Evolutionary conservation across 1,140 invertebrate species (phyloP), one percentile per base, ranked within the genome.

Genomic region (Papilio polytes): DNA sequence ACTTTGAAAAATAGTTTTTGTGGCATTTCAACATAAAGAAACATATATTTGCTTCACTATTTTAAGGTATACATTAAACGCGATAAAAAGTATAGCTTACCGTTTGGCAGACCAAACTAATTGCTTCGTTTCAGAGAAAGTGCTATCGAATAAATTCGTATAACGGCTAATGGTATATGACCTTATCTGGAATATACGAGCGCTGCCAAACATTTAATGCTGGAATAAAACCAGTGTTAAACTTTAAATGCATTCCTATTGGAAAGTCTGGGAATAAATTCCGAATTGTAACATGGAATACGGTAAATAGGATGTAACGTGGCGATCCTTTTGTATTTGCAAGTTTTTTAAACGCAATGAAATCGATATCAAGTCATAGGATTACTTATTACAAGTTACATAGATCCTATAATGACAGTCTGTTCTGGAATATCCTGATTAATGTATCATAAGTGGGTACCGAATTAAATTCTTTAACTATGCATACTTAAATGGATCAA

Each of bases 231-330:
- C 20, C 41, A 66, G 44, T 51, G 73, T 48, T 74, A 74, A 74
- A 74, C 73, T 74, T 74, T 74, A 74, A 74, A 74, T 31, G 73
- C 44, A 74, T 41, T 74, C 44, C 22, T 74, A 74, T 74, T 74
- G 73, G 73, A n/a, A 51, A 46, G 73, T 74, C 4, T 9, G 10
- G 73, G 13, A 74, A 74, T 74, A 74, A 74, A 74, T 51, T 74
- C 44, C 46, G n/a, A 74, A 66, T 15, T 12, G 59, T 63, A 63
- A 22, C 12, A 31, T 20, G 56, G 56, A 63, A 22, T 26, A 63
- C 20, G 26, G 63, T 13, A 66, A 66, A 66, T 26, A 26, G 20
- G 22, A 66, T 4, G 22, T 31, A 63, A 26, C 22, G 26, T 31
- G 2, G 26, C 63, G 18, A 3, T 36, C 0, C 0, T 36, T 36